phyloP scores from a whole-genome alignment of 2,113 vertebrate species.

The Geococcyx californianus region DNA sequence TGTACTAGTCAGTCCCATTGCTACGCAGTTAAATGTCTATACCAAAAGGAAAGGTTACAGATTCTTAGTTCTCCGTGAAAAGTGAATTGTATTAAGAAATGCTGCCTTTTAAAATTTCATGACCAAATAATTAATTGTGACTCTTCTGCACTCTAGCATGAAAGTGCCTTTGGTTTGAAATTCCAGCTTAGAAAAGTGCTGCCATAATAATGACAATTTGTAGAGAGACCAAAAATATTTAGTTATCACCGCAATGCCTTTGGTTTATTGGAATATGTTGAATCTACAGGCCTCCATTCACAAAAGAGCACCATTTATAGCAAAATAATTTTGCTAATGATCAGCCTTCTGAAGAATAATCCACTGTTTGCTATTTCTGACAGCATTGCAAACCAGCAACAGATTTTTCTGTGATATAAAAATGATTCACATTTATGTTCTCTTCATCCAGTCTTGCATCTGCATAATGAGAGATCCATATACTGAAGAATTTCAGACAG shows the following conservation, averaged over 20 bases:
- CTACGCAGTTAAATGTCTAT: conserved; percentile 62
- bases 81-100: conserved; percentile 77
- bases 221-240: conserved; percentile 93
- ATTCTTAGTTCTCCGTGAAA: conserved; percentile 69
- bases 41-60: conserved; percentile 78
- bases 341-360: conserved; percentile 58
- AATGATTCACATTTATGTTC: background rate
- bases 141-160: conserved; percentile 91
- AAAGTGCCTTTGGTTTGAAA: conserved; percentile 98
- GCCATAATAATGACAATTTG: conserved; percentile 82
- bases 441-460: conserved; percentile 29
- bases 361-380: conserved; percentile 49
- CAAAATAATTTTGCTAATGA: conserved; percentile 54
- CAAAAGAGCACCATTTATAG: conserved; percentile 55
- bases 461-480: background rate
- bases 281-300: conserved; percentile 78
- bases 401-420: conserved; percentile 20
- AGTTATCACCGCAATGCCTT: conserved; percentile 98
- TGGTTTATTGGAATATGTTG: conserved; percentile 79
- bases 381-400: conserved; percentile 49
- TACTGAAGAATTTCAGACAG: conserved; percentile 15
- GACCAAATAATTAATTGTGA: conserved; percentile 90
- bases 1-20: conserved; percentile 50
- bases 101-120: conserved; percentile 89
- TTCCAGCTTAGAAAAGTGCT: conserved; percentile 93